Percentiles rank a stretch among this genome's conserved stretches.
Conservation (phyloP, 2,888 invertebrate genomes). For the Drosophila lacicola region DNA sequence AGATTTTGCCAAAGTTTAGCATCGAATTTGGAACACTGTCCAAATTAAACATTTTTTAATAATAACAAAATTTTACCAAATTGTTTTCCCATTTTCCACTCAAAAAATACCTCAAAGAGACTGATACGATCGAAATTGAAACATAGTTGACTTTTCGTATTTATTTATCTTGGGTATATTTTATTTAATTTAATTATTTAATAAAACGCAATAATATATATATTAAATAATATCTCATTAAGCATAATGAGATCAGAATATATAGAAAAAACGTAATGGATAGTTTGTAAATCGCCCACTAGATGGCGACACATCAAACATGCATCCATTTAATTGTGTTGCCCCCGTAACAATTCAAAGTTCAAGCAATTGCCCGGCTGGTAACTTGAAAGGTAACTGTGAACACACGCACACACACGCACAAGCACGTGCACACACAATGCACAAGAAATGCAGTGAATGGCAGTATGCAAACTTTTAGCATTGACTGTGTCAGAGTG, state of each 20-base stretch:
- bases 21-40: no score
- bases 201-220: no score
- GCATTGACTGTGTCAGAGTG: constrained; percentile 48
- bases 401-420: constrained; percentile 17
- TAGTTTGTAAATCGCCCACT: constrained; percentile 3
- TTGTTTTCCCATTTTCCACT: no score
- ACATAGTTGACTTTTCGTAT: no score
- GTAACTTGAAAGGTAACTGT: constrained; percentile 39
- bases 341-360: constrained; percentile 35
- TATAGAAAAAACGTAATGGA: neutral
- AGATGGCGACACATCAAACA: constrained; percentile 24
- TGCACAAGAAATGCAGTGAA: neutral
- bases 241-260: neutral
- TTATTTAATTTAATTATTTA: no score
- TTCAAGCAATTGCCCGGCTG: constrained; percentile 51
- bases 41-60: no score
- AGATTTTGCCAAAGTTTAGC: no score
- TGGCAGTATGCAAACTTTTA: constrained; percentile 58
- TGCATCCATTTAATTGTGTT: constrained; percentile 15
- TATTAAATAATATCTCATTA: no score
- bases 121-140: no score
- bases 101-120: no score
- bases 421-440: constrained; percentile 5
- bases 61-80: no score
- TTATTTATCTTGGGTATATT: no score